A percentile compares a stretch with the other conserved stretches of the same genome.
phyloP scores from a whole-genome alignment of 30 jellyfish, hydroid and myxozoan genomes.

The Mastigias papua region DNA sequence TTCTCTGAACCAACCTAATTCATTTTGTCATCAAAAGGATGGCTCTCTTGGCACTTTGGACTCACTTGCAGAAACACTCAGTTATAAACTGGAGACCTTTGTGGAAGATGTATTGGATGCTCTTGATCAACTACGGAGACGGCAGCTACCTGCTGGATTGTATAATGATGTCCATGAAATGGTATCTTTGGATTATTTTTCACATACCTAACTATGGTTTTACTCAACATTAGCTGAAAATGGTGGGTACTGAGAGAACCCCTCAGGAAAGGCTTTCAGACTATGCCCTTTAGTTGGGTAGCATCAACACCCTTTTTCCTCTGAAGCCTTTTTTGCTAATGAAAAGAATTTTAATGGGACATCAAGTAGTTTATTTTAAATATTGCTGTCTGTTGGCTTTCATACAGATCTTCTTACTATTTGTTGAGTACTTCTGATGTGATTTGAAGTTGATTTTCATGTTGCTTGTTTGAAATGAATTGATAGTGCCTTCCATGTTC shows the following conservation, averaged over 20 bases:
- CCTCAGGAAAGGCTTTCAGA: too few species aligned
- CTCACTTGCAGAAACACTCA: constrained; percentile 78
- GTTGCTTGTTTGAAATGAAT: too few species aligned
- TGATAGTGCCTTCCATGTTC: too few species aligned
- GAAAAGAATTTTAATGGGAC: too few species aligned
- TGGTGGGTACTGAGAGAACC: not conserved
- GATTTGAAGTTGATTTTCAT: too few species aligned
- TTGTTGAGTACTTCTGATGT: too few species aligned
- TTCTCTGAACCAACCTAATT: not conserved
- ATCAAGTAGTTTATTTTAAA: too few species aligned
- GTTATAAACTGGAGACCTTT: constrained; percentile 69
- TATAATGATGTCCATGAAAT: constrained; percentile 65
- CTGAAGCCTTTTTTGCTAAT: too few species aligned
- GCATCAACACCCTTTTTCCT: too few species aligned
- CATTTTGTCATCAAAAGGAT: constrained; percentile 57
- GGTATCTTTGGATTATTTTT: constrained; percentile 19
- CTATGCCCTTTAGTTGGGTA: too few species aligned
- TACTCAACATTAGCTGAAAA: not conserved
- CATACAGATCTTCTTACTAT: too few species aligned
- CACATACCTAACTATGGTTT: not conserved
- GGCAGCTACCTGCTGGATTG: constrained; percentile 86
- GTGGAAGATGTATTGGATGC: constrained; percentile 83
- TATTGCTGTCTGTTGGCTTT: too few species aligned
- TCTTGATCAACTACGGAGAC: constrained; percentile 74
- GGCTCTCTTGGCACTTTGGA: constrained; percentile 86